Evolutionary conservation across 1,140 invertebrate genomes (phyloP), one percentile per base, ranked within the genome.

Genomic region (Oryzaephilus surinamensis): DNA sequence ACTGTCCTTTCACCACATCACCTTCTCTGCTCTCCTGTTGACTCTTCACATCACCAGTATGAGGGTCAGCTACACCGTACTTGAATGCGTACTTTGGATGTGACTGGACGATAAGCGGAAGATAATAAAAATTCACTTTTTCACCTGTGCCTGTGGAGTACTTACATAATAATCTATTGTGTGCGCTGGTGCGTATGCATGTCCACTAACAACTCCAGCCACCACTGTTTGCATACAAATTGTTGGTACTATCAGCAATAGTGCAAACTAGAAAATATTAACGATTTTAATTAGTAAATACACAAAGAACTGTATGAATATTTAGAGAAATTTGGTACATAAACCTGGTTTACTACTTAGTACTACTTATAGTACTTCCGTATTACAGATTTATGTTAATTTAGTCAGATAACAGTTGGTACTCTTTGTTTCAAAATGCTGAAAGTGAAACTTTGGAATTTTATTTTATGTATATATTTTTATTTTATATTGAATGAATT

Each of bases 1-100:
- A 80, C 45, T 73, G 68, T 18, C 79, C 79, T 15, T 64, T 64
- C 10, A 80, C 77, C 2, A 71, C 67, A 46, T 80, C 77, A 24
- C 77, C 77, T 37, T 77, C 69, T 12, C 77, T 67, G 36, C 64
- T 70, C 57, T 81, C 77, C 45, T 76, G 70, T 42, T 77, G 74
- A 44, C 70, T 73, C 56, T 81, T 76, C 38, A 67, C 68, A 56
- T 80, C 74, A 26, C 79, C 75, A 41, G 70, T 76, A 46, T 71
- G 66, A 4, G 73, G 72, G 58, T 79, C 76, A 38, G 75, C 69
- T 8, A 79, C 73, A 21, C 74, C 75, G 50, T 79, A 79, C 2
- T 71, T 64, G 56, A 75, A 79, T 21, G 69, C 66, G 43, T 78
- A 78, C 49, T 74, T 71, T 6, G 73, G 72, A 45, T 71, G 71